Evolutionary conservation across 2,888 invertebrate species (phyloP), one percentile per base, ranked within the genome.

Genomic region (Drosophila buzzatii): DNA sequence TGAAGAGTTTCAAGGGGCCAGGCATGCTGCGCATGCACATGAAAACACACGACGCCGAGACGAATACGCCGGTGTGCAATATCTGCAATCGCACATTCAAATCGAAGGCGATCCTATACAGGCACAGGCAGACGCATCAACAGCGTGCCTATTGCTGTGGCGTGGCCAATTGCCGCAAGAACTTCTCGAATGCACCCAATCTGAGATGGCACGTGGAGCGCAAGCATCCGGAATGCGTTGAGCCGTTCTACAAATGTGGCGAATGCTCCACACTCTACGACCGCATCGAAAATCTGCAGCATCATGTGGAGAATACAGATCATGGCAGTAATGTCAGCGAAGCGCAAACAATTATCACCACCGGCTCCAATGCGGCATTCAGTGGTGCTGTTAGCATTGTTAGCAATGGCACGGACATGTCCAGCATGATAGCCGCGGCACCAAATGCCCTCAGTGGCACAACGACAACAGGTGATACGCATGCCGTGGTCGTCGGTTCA

Each of bases 1-100:
- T 94, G 42, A 94, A 95, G 90, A 94, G 95, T 70, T 95, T 95
- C 79, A 95, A 95, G 93, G 95, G 95, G 9, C 95, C 95, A 0
- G 95, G 95, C 18, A 95, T 95, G 95, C 89, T 95, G 39, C 94
- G 95, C 81, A 95, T 95, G 95, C 95, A 95, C 85, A 95, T 95
- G 95, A 94, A 95, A 12, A 95, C 95, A 0, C 95, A 95, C 91
- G 90, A 94, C 79, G 94, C 94, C 0, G 94, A 95, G 0, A 94
- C 94, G 1, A 94, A 94, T 80, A 94, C 94, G 74, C 95, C 95
- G 1, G 94, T 95, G 1, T 95, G 95, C 88, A 94, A 94, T 10
- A 95, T 95, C 35, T 95, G 95, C 89, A 94, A 94, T 74, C 94
- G 95, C 7, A 94, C 94, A 3, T 95, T 95, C 90, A 93, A 94